phyloP scores from a whole-genome alignment of 2,113 vertebrate species.

The Microtus oregoni region DNA sequence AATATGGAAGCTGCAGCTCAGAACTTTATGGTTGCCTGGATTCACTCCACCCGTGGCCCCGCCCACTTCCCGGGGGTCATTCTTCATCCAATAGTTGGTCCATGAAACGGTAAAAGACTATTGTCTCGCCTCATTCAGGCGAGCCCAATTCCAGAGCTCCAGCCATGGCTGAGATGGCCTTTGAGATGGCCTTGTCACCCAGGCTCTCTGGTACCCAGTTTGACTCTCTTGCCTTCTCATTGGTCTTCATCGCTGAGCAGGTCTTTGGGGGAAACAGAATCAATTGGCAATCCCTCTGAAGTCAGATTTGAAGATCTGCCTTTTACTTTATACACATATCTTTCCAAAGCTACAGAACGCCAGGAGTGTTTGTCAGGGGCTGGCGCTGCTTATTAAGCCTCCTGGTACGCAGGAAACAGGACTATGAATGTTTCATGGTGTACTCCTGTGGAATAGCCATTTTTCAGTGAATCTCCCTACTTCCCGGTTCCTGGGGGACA shows the following conservation, averaged over 20 bases:
- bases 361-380: neutral
- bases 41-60: neutral
- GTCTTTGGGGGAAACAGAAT: neutral
- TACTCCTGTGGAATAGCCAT: constrained; percentile 64
- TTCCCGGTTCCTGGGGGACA: constrained; percentile 63
- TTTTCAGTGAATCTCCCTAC: constrained; percentile 70
- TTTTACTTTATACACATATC: constrained; percentile 57
- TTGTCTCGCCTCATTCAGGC: neutral
- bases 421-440: constrained; percentile 77
- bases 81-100: neutral
- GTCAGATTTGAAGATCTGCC: constrained; percentile 35
- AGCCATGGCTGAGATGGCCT: neutral
- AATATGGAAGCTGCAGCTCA: neutral
- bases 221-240: neutral
- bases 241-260: neutral
- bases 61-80: accelerated
- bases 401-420: constrained; percentile 47
- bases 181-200: neutral
- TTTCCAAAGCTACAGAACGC: neutral
- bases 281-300: neutral
- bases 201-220: neutral
- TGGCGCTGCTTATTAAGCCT: constrained; percentile 61
- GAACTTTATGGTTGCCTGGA: neutral
- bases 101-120: neutral
- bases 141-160: neutral